These are phyloP conservation scores for Sebastes schlegelii DNA, from an alignment of 2,113 vertebrate genomes.

Conservation along the genomic window DNA sequence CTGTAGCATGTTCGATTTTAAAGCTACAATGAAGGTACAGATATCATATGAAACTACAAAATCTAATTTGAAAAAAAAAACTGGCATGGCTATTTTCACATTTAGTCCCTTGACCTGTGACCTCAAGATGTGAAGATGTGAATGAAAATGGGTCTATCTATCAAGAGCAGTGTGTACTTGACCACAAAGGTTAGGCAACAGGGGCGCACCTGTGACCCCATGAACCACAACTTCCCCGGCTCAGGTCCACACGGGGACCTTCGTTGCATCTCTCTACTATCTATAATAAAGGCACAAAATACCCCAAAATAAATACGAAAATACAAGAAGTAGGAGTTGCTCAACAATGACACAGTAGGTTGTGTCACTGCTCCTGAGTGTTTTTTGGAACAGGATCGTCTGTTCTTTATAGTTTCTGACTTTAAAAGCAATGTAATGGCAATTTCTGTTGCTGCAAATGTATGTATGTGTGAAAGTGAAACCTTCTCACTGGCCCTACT, in stretches of 20 bases:
- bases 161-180: not conserved
- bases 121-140: too few relatives aligned
- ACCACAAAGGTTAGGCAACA: not conserved
- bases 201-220: not conserved
- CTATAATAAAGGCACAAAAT: not conserved
- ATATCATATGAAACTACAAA: too few relatives aligned
- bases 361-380: not conserved
- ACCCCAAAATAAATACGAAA: not conserved
- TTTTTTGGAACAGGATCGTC: too few relatives aligned
- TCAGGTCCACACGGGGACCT: not conserved
- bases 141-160: too few relatives aligned
- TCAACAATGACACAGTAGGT: not conserved
- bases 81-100: too few relatives aligned
- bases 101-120: too few relatives aligned
- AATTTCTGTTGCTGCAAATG: not conserved
- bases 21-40: too few relatives aligned
- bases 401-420: not conserved
- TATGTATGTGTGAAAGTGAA: not conserved
- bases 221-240: not conserved
- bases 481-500: not conserved
- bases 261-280: not conserved
- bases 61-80: too few relatives aligned
- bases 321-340: not conserved
- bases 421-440: not conserved
- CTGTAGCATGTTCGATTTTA: too few relatives aligned